phyloP scores from a whole-genome alignment of 2,888 invertebrate species.

The Muscina levida region DNA sequence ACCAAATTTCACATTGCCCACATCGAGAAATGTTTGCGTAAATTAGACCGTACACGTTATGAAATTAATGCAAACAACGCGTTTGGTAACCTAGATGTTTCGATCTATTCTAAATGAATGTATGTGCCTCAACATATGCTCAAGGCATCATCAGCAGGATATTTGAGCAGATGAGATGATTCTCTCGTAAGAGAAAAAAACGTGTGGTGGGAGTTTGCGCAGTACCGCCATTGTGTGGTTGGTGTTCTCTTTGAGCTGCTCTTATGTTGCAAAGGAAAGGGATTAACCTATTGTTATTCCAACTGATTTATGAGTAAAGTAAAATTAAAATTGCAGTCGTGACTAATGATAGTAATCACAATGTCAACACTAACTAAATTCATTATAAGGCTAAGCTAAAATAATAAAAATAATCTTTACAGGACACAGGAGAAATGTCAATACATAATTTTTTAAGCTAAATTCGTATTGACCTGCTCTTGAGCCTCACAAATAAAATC shows the following conservation, averaged over 20 bases:
- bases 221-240: not conserved
- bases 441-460: too few species aligned
- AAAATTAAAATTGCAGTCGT: too few species aligned
- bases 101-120: slow-evolving; percentile 14
- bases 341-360: too few species aligned
- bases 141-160: not conserved
- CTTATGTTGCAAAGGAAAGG: too few species aligned
- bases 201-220: slow-evolving; percentile 13
- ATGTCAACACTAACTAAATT: too few species aligned
- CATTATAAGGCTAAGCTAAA: too few species aligned
- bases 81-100: not conserved
- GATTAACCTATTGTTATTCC: too few species aligned
- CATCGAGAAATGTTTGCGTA: not conserved
- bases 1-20: slow-evolving; percentile 2
- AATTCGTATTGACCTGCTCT: too few species aligned
- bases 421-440: too few species aligned
- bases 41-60: not conserved
- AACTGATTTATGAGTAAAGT: too few species aligned
- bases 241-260: slow-evolving; percentile 5
- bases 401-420: too few species aligned
- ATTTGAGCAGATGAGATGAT: not conserved
- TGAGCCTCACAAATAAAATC: too few species aligned
- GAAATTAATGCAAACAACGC: not conserved
- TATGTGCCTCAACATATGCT: not conserved
- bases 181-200: not conserved